These are phyloP conservation scores for Orthonevra nobilis DNA, from an alignment of 2,888 invertebrate genomes.

Conservation along the genomic window DNA sequence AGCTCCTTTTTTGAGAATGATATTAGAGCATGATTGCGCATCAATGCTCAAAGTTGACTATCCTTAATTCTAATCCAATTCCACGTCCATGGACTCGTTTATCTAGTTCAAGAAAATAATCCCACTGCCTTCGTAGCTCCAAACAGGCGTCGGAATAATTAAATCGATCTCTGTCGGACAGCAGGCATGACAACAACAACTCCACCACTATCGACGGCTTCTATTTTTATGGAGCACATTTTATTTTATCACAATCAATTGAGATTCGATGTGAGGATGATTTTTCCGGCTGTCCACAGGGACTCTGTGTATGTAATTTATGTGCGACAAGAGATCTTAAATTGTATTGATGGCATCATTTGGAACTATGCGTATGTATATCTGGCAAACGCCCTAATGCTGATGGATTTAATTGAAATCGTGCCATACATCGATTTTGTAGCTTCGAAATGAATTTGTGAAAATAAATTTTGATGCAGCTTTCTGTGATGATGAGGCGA, in stretches of 20 bases:
- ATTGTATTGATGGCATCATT: slow-evolving; percentile 33
- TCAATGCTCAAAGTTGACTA: background rate
- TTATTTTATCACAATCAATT: slow-evolving; percentile 45
- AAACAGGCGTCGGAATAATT: slow-evolving; percentile 5
- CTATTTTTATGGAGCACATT: slow-evolving; percentile 40
- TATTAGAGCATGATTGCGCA: background rate
- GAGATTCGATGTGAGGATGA: slow-evolving; percentile 45
- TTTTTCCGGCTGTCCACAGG: slow-evolving; percentile 6
- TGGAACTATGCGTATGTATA: slow-evolving; percentile 8
- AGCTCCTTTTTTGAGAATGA: background rate
- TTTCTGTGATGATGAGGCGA: no score
- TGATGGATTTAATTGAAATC: slow-evolving; percentile 50
- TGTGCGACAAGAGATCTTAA: slow-evolving; percentile 25
- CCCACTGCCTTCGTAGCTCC: slow-evolving; percentile 11
- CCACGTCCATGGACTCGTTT: no score
- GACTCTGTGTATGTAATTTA: slow-evolving; percentile 19
- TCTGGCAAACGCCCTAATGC: no score
- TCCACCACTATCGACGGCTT: slow-evolving; percentile 13
- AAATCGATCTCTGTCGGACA: slow-evolving; percentile 20
- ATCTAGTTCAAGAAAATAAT: slow-evolving; percentile 40
- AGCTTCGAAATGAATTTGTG: slow-evolving; percentile 8
- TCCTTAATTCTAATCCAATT: no score
- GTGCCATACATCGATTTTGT: slow-evolving; percentile 1
- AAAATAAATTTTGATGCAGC: no score
- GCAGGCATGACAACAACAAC: no score